phyloP scores from a whole-genome alignment of 2,113 vertebrate genomes.

The Gymnobelideus leadbeateri region DNA sequence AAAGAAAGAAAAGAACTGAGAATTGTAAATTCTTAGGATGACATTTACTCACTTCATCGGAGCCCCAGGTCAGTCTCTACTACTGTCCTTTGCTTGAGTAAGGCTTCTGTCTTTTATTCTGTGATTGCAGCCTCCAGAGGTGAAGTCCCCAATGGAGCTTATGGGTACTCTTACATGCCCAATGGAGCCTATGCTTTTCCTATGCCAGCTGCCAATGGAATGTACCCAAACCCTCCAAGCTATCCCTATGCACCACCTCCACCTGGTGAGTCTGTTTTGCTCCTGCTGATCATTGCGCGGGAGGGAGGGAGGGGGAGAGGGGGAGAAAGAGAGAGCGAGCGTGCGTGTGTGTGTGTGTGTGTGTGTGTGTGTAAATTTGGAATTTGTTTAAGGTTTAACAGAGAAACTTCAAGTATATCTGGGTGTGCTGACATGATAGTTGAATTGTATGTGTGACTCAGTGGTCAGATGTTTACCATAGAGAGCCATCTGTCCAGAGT shows the following conservation, averaged over 20 bases:
- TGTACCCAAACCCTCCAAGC: constrained; percentile 89
- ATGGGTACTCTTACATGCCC: constrained; percentile 94
- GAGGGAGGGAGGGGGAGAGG: not conserved
- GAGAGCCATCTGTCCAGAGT: not conserved
- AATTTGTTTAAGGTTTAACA: not conserved
- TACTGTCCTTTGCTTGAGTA: not conserved
- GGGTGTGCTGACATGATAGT: not conserved
- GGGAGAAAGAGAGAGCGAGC: no score
- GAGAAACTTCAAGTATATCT: not conserved
- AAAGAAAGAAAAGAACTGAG: no score
- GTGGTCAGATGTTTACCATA: not conserved
- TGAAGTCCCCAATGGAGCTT: constrained; percentile 89
- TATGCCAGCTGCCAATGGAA: constrained; percentile 89
- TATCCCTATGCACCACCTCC: constrained; percentile 91
- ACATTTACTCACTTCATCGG: not conserved
- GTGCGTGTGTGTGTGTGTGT: not conserved
- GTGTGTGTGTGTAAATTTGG: not conserved
- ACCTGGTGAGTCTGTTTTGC: constrained; percentile 83
- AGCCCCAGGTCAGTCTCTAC: not conserved
- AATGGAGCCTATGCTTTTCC: constrained; percentile 92
- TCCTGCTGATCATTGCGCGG: not conserved
- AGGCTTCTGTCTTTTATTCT: constrained; percentile 68
- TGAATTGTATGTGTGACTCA: not conserved
- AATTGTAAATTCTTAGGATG: not conserved
- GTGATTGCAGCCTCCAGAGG: constrained; percentile 92